Percentiles rank a stretch among this genome's conserved stretches.
phyloP scores from a whole-genome alignment of 2,113 vertebrate species.

The Papio anubis region DNA sequence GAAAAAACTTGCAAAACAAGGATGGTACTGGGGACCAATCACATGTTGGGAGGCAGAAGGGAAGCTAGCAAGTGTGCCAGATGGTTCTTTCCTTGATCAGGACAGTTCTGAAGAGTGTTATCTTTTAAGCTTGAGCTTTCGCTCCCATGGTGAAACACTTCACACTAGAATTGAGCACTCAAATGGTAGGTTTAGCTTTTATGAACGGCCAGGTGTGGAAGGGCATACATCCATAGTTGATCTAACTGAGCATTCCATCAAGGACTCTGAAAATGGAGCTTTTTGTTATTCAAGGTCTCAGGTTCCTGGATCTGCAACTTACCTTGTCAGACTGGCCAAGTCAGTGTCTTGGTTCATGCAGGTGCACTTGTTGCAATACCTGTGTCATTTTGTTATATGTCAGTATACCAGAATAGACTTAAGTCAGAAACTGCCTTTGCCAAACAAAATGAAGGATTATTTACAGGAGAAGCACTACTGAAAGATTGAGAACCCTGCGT shows the following conservation, averaged over 20 bases:
- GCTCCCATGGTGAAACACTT: background rate
- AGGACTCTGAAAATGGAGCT: background rate
- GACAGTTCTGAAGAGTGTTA: background rate
- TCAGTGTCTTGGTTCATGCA: background rate
- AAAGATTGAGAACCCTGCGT: background rate
- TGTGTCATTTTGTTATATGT: background rate
- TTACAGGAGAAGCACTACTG: background rate
- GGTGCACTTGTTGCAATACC: background rate
- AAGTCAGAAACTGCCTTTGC: background rate
- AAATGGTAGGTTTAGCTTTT: background rate
- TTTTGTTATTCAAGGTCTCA: background rate
- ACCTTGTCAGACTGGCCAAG: background rate
- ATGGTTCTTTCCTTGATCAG: background rate
- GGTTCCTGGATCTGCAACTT: background rate
- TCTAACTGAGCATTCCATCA: background rate
- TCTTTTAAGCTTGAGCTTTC: no score
- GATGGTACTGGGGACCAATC: slow-evolving; percentile 99
- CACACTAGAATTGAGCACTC: background rate
- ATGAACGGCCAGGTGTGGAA: background rate
- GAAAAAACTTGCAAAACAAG: slow-evolving; percentile 97
- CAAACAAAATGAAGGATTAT: background rate
- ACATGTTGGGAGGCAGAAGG: slow-evolving; percentile 93
- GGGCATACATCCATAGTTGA: background rate
- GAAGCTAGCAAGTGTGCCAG: background rate
- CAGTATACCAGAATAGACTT: background rate